Evolutionary conservation across 2,113 vertebrate species (phyloP).

Genomic region (Terrapene triunguis): DNA sequence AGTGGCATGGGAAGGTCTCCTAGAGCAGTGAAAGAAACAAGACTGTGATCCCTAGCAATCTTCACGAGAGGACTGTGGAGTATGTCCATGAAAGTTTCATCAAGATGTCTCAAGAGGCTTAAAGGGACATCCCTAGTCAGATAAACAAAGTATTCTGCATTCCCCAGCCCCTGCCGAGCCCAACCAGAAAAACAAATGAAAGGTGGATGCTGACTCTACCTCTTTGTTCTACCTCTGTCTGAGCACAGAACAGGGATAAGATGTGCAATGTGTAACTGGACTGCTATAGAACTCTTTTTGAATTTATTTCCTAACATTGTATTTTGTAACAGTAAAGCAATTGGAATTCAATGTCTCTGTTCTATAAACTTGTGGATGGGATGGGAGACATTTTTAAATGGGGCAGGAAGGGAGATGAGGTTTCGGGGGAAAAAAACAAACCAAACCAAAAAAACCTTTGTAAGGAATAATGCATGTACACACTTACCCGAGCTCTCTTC

Average conservation of each 20-base stretch:
- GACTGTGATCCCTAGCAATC: background rate
- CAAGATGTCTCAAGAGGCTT: background rate
- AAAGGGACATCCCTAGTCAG: background rate
- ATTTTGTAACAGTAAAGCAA: background rate
- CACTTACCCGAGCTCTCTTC: background rate
- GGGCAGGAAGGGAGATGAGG: background rate
- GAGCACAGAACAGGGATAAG: background rate
- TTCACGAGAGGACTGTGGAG: background rate
- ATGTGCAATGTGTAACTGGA: too few relatives aligned
- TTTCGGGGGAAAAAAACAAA: background rate
- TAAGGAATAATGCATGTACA: background rate
- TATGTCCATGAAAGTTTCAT: background rate
- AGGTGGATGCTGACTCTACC: background rate
- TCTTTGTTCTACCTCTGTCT: background rate
- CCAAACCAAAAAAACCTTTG: too few relatives aligned
- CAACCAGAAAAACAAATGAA: background rate
- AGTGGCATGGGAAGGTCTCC: background rate
- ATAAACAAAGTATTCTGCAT: background rate
- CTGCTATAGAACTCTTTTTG: background rate
- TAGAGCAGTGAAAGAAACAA: background rate
- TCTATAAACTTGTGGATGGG: background rate
- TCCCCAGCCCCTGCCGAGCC: background rate
- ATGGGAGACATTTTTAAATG: background rate
- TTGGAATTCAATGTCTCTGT: background rate
- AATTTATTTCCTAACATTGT: background rate